Evolutionary conservation across 2,888 invertebrate species (phyloP), one percentile per base, ranked within the genome.

Genomic region (Papilio gigon): DNA sequence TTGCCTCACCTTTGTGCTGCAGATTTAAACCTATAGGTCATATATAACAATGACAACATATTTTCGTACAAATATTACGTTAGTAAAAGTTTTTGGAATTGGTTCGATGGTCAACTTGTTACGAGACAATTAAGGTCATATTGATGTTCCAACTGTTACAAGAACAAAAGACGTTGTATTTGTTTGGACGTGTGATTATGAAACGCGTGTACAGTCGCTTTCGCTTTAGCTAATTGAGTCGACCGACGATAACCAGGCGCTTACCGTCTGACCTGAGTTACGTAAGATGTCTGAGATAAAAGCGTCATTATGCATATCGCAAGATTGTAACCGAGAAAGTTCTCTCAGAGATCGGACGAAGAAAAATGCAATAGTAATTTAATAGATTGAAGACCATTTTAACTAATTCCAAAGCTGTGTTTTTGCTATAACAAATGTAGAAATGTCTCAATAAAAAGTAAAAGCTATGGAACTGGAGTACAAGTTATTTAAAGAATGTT

Each of bases 271-370:
- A 66, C 25, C 59, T 60, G 22, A 20, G 42, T 47, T 50, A 50
- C 22, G 47, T 66, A 60, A 65, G n/a, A 47, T 66, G 66, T 66
- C 60, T 66, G 33, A 42, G 9, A 56, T 56, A 56, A 56, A 56
- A 6, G 17, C 17, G 42, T 9, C 50, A 65, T 44, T 40, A 58
- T 33, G 42, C 30, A n/a, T 33, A 40, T 44, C 17, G 22, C 17
- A 58, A 50, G 35, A 59, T 47, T 47, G 22, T 35, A 25, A 33
- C 3, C 66, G 59, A 66, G 66, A 60, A 66, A 47, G 25, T 60
- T 60, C 66, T 47, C 59, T 9, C 3, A 22, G n/a, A 9, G 11
- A 56, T 56, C 30, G 9, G 17, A 1, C 1, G 27, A 53, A 44
- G 20, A 47, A 20, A 40, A 40, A n/a, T 6, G 1, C 0, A n/a